These are phyloP conservation scores for Saguinus oedipus DNA, from an alignment of 2,797 vertebrate species.

Conservation along the genomic window DNA sequence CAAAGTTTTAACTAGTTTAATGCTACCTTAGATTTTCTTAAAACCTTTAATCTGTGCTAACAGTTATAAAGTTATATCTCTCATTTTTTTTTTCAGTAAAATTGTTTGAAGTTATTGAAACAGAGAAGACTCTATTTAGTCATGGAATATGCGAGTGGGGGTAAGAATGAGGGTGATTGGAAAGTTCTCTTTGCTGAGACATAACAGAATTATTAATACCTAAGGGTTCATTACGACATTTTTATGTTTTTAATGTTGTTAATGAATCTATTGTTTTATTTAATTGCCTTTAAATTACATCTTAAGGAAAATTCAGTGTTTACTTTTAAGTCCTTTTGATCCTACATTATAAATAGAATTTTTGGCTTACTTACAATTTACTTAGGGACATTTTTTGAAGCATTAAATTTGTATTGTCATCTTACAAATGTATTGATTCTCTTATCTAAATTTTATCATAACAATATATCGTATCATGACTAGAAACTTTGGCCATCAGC, in stretches of 20 bases:
- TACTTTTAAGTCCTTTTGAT: conserved; percentile 9
- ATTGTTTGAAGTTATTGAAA: conserved; percentile 94
- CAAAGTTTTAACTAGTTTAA: neutral
- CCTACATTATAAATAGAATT: neutral
- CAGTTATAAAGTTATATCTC: conserved; percentile 44
- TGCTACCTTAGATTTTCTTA: conserved; percentile 57
- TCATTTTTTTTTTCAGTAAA: conserved; percentile 87
- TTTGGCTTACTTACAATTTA: conserved; percentile 44
- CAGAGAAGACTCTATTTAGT: conserved; percentile 92
- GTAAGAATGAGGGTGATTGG: conserved; percentile 82
- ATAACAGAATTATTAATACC: neutral
- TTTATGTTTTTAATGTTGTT: conserved; percentile 30
- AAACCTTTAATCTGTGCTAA: neutral
- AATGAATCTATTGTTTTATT: neutral
- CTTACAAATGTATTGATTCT: conserved; percentile 30
- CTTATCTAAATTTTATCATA: conserved; percentile 30
- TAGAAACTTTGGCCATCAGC: neutral
- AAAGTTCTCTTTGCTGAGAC: conserved; percentile 26
- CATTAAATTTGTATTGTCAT: conserved; percentile 14
- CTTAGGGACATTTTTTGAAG: neutral
- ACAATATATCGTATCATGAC: neutral
- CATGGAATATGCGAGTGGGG: conserved; percentile 93
- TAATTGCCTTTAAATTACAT: neutral
- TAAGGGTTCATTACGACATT: conserved; percentile 8
- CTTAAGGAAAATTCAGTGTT: conserved; percentile 24